Evolutionary conservation across 2,888 invertebrate species (phyloP).

Genomic region (Branchellion lobata): DNA sequence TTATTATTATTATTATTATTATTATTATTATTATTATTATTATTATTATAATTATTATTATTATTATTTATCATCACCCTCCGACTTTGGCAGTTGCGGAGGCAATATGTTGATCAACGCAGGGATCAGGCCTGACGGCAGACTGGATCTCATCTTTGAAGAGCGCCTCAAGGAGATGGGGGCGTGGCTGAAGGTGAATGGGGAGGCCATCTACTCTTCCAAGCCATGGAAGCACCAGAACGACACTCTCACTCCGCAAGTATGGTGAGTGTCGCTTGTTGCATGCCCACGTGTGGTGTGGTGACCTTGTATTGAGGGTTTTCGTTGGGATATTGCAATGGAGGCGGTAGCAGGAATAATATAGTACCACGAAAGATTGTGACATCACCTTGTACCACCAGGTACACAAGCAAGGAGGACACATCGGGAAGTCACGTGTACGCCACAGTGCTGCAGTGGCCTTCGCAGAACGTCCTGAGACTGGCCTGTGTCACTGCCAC

Average conservation of each 20-base stretch:
- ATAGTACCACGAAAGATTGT: too few relatives aligned
- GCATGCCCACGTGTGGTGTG: background rate
- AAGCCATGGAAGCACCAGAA: conserved; percentile 80
- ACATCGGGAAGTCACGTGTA: conserved; percentile 65
- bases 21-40: too few relatives aligned
- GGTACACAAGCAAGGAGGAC: conserved; percentile 51
- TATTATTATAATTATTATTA: too few relatives aligned
- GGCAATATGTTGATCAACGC: conserved; percentile 80
- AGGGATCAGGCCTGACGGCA: conserved; percentile 85
- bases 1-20: too few relatives aligned
- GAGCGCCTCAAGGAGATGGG: conserved; percentile 79
- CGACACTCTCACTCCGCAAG: conserved; percentile 69
- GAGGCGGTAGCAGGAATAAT: too few relatives aligned
- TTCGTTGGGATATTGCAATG: background rate
- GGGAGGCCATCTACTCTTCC: conserved; percentile 79
- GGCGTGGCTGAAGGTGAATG: conserved; percentile 77
- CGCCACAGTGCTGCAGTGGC: conserved; percentile 74
- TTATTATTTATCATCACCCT: too few relatives aligned
- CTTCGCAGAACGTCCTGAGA: conserved; percentile 66
- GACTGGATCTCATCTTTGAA: conserved; percentile 80
- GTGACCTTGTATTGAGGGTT: too few relatives aligned
- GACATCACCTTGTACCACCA: too few relatives aligned
- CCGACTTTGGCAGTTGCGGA: conserved; percentile 63
- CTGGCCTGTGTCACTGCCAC: conserved; percentile 64
- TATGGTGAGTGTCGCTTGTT: conserved; percentile 69